These are phyloP conservation scores for Carpatolechia fugitivella DNA, from an alignment of 2,888 invertebrate genomes.

Conservation along the genomic window DNA sequence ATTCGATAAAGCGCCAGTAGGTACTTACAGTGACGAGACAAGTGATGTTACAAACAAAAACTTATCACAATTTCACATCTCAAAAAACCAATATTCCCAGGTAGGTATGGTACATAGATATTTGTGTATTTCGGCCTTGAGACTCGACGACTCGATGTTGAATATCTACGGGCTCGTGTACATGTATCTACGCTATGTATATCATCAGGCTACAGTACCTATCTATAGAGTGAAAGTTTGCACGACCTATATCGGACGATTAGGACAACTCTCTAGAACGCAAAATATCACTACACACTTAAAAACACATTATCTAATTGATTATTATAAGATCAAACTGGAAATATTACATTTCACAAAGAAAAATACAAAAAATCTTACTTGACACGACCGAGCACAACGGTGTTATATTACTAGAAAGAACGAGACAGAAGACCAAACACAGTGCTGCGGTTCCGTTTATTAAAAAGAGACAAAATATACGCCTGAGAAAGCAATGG, in stretches of 20 bases:
- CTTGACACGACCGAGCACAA: conserved; percentile 79
- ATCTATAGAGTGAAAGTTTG: conserved; percentile 79
- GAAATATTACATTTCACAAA: conserved; percentile 52
- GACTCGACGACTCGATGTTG: conserved; percentile 72
- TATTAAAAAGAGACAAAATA: conserved; percentile 64
- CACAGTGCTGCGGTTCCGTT: conserved; percentile 59
- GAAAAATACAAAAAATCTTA: conserved; percentile 76
- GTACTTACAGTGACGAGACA: conserved; percentile 35
- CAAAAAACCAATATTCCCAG: conserved; percentile 54
- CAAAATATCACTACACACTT: conserved; percentile 40
- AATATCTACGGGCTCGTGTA: conserved; percentile 68
- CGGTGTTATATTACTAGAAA: conserved; percentile 79
- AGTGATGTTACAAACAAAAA: conserved; percentile 35
- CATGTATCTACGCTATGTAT: conserved; percentile 43
- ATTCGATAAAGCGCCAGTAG: conserved; percentile 39
- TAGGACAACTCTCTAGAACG: conserved; percentile 33
- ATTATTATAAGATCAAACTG: conserved; percentile 41
- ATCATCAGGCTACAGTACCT: conserved; percentile 46
- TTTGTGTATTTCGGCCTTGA: conserved; percentile 78
- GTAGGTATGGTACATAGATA: conserved; percentile 54
- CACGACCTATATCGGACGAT: conserved; percentile 64
- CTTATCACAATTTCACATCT: conserved; percentile 48
- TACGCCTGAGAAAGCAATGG: conserved; percentile 76
- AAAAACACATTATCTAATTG: conserved; percentile 42
- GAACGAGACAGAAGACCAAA: conserved; percentile 68